Evolutionary conservation across 2,888 invertebrate species (phyloP), one percentile per base, ranked within the genome.

Genomic region (Euplagia quadripunctaria): DNA sequence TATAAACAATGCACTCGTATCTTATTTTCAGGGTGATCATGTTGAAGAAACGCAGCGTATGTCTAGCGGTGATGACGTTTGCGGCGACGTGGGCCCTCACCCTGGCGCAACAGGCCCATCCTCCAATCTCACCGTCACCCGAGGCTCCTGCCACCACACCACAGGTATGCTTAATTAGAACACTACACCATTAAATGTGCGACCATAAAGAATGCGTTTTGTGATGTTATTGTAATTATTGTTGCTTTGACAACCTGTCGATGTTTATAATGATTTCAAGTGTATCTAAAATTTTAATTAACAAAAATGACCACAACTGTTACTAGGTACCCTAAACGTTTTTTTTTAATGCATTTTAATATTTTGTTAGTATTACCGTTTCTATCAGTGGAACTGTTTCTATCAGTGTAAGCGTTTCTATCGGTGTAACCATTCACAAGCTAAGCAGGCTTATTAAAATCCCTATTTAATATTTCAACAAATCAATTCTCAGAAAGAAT

Each of bases 21-120:
- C 11, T 5, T 49, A 41, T 64, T 89, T 88, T 11, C 90, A 94
- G 92, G 72, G 42, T 79, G 72, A 92, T 77, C 77, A 95, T 95
- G 95, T 80, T 92, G 84, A 91, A 87, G 79, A 89, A 84, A 81
- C 86, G 93, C 75, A 91, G 89, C 58, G 75, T 92, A 51, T 87
- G 86, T 70, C 82, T 94, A 71, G 94, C 91, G 20, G 86, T 83
- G 16, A 85, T 82, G n/a, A 89, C 87, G 68, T 92, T 93, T 78
- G 86, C 87, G 17, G 90, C 87, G 41, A 85, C 90, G 61, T 91
- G 92, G 87, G 89, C 87, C 0, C 66, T 92, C 49, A 82, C 92
- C 0, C 79, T 85, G 46, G 93, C 92, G 0, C 89, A 93, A 1
- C 89, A 93, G 72, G 91, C 86, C 0, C 88, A 88, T 55, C 87